Base-by-base conservation (phyloP, 1,140 invertebrate species). In the Psix sp. region DNA sequence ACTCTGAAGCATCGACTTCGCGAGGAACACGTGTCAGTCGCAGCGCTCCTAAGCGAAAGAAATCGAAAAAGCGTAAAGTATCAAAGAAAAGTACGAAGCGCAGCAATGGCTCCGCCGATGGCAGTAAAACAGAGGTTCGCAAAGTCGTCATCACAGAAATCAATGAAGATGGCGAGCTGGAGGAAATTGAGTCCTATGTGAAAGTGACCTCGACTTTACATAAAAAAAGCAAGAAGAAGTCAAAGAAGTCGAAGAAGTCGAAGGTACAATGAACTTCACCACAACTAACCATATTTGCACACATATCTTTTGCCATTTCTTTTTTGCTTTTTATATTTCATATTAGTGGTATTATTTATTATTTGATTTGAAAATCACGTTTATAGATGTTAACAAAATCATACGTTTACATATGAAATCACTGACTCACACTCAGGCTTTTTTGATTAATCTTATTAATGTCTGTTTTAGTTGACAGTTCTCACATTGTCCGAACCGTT, bases 111-210 rank as follows among this genome's bases (percentile, higher is more conserved):
- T n/a, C n/a, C n/a, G n/a, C n/a, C n/a, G n/a, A n/a, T n/a, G n/a
- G n/a, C n/a, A n/a, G n/a, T n/a, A n/a, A n/a, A n/a, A 81, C 77
- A 18, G 48, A 81, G 18, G 3, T 84, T 5, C 80, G 76, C 5
- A 77, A 85, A 77, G 85, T 87, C 9, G 73, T 80, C 20, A 84
- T 87, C 16, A 79, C 70, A 1, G 84, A 89, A 66, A 76, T 77
- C 38, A 82, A 87, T 29, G 57, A 82, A 9, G 66, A 84, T 4
- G 82, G 85, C 10, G 80, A 84, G 42, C 76, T 84, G 21, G 78
- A 81, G 48, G 81, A 87, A 21, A 82, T 74, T 24, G 74, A 87
- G 2, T 82, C 82, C 2, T 87, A 82, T 48, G 85, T 87, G 9
- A 86, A 82, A 74, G 74, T 85, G 3, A 74, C 75, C 33, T 33